Evolutionary conservation across 2,113 vertebrate genomes (phyloP).

Genomic region (Oplegnathus fasciatus): DNA sequence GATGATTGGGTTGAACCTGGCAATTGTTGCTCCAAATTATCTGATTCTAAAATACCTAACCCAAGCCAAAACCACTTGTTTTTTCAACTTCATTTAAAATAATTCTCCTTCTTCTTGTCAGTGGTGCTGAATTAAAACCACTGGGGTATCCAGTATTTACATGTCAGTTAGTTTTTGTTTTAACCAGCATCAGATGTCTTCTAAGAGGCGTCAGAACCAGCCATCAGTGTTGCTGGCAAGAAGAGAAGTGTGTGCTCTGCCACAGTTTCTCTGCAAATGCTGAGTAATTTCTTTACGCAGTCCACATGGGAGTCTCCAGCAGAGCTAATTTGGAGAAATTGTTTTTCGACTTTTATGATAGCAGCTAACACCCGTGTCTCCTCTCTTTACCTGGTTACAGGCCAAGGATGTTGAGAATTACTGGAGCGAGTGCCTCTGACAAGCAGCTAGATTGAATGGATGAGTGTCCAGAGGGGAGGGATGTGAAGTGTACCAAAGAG

Average conservation of each 20-base stretch:
- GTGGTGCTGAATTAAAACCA: not conserved
- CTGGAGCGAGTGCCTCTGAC: conserved; percentile 11
- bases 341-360: not conserved
- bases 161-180: not conserved
- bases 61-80: not conserved
- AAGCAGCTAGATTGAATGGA: conserved; percentile 17
- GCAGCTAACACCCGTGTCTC: not conserved
- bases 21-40: not conserved
- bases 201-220: conserved; percentile 18
- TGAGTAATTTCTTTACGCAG: not conserved
- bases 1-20: not conserved
- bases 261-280: conserved; percentile 14
- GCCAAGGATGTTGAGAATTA: conserved; percentile 4
- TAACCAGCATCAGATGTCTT: conserved; percentile 15
- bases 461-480: conserved; percentile 9
- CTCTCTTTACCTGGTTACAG: conserved; percentile 5
- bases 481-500: not conserved
- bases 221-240: not conserved
- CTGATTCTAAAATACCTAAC: not conserved
- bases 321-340: not conserved
- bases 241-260: not conserved
- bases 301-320: not conserved
- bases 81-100: not conserved
- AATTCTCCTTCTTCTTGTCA: too few species aligned
- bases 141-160: not conserved